Evolutionary conservation across 2,797 vertebrate species (phyloP), one percentile per base, ranked within the genome.

Genomic region (Girardinus metallicus): DNA sequence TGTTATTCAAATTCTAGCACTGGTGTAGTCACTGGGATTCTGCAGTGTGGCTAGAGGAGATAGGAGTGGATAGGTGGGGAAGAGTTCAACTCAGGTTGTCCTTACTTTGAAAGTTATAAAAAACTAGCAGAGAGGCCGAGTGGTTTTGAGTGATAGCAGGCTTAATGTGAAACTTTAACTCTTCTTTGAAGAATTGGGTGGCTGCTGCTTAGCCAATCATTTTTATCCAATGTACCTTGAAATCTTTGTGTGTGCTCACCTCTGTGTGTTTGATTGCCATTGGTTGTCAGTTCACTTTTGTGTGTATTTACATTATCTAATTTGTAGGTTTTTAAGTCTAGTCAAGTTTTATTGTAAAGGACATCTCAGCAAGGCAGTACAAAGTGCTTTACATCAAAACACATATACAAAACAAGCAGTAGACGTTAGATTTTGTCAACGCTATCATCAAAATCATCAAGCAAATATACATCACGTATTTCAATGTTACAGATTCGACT

Each of bases 121-220:
- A 55, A 55, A 76, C 73, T 83, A 16, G 66, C 23, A 47, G n/a
- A 85, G 75, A 78, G 53, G 64, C 77, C 80, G 84, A 86, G 85
- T 87, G 89, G 78, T 92, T 91, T 81, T 15, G 57, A 74, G 81
- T 77, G 90, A 91, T 90, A 83, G 74, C 31, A 80, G 78, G 82
- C 80, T 90, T 87, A 89, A 90, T 75, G 0, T 76, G 26, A 21
- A 31, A 76, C 77, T 88, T 88, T 79, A 89, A 81, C 77, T 53
- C 23, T 57, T 72, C 83, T 84, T 81, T 90, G 79, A 88, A 85
- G 81, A 88, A 74, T 51, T 76, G 81, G 57, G 36, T n/a, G 74
- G 73, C 76, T 60, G 21, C 29, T 41, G 36, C 74, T 89, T 83
- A 94, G 89, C 85, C 41, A 66, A 83, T 80, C 85, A 75, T 73